These are phyloP conservation scores for Polypedilum pembai DNA, from an alignment of 1,140 invertebrate species.

Conservation along the genomic window DNA sequence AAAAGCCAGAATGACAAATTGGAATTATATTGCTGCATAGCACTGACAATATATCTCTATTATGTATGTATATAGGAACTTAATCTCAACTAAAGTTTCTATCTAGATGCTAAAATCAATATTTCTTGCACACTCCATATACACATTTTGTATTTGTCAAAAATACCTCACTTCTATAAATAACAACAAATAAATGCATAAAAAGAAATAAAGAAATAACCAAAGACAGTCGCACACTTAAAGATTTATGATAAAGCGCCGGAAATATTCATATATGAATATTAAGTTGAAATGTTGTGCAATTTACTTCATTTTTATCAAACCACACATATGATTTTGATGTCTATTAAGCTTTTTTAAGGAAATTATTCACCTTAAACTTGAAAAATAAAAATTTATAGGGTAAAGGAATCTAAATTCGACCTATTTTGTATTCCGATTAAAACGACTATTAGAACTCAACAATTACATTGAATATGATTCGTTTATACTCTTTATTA, in stretches of 20 bases:
- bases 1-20: background rate
- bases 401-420: no score
- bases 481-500: no score
- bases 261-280: constrained; percentile 7
- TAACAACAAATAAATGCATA: background rate
- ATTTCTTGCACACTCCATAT: background rate
- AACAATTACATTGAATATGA: no score
- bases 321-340: no score
- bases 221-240: constrained; percentile 5
- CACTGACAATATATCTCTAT: background rate
- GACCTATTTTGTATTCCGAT: no score
- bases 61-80: background rate
- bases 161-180: background rate
- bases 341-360: background rate
- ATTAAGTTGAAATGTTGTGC: background rate
- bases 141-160: background rate
- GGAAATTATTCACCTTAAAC: background rate
- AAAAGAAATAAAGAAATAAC: background rate
- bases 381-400: background rate
- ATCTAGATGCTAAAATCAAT: background rate
- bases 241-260: constrained; percentile 17
- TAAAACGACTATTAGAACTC: no score
- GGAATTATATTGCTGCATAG: background rate
- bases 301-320: background rate
- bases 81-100: background rate